These are phyloP conservation scores for Branchinecta sandiegonensis DNA, from an alignment of 2,888 invertebrate genomes.

Conservation along the genomic window DNA sequence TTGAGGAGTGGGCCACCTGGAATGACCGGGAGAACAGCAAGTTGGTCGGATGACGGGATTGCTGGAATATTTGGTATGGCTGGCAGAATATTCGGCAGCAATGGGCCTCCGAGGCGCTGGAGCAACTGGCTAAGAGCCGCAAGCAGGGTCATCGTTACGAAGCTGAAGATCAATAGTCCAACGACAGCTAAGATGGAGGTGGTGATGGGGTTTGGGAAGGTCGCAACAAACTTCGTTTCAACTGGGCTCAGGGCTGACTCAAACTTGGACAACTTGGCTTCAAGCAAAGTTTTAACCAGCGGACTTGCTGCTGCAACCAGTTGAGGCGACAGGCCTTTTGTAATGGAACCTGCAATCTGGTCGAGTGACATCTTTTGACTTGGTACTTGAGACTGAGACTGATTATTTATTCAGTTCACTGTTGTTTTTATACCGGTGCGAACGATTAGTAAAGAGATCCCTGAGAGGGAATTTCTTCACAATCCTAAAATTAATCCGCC, in stretches of 20 bases:
- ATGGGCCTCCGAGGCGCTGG: background rate
- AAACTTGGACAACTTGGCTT: conserved; percentile 3
- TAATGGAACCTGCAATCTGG: too few species aligned
- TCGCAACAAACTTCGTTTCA: background rate
- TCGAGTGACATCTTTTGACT: too few species aligned
- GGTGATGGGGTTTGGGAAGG: background rate
- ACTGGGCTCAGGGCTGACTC: background rate
- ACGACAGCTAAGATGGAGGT: background rate
- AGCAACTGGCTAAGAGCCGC: background rate
- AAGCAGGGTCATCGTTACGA: background rate
- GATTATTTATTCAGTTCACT: too few species aligned
- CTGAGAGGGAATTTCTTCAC: too few species aligned
- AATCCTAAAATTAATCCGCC: too few species aligned
- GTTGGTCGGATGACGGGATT: background rate
- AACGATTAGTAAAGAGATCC: too few species aligned
- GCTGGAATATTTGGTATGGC: background rate
- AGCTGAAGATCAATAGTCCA: background rate
- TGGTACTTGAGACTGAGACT: too few species aligned
- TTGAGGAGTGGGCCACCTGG: conserved; percentile 1
- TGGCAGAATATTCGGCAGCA: background rate
- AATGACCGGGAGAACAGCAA: background rate
- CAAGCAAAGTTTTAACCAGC: background rate
- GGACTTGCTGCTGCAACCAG: too few species aligned
- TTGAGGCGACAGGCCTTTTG: too few species aligned
- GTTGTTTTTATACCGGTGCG: too few species aligned